Conservation (phyloP, 2,113 vertebrate genomes). For the Lophochroa leadbeateri region DNA sequence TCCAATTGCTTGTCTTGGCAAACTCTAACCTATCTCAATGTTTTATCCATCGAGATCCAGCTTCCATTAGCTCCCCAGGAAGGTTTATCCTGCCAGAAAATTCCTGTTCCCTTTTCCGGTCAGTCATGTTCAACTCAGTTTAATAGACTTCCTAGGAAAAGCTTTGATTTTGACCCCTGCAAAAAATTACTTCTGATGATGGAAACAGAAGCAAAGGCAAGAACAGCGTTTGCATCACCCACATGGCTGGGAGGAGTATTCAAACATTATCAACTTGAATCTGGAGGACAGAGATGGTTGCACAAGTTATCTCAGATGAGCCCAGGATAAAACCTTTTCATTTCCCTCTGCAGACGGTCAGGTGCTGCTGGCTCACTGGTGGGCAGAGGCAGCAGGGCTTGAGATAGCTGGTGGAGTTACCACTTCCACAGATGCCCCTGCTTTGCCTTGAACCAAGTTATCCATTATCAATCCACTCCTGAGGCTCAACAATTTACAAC, state of each 20-base stretch:
- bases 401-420: not conserved
- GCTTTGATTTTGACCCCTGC: slow-evolving; percentile 16
- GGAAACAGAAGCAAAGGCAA: slow-evolving; percentile 4
- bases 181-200: not conserved
- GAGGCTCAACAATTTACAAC: not conserved
- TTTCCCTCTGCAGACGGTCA: not conserved
- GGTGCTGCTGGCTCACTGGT: not conserved
- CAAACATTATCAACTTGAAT: not conserved
- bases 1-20: not conserved
- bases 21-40: not conserved
- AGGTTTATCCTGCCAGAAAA: not conserved
- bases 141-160: not conserved
- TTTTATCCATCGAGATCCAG: not conserved
- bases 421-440: not conserved
- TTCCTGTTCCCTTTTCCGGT: not conserved
- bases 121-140: not conserved
- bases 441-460: not conserved
- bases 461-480: not conserved
- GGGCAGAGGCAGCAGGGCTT: not conserved
- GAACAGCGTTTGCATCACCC: not conserved
- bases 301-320: not conserved
- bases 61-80: not conserved
- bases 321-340: not conserved
- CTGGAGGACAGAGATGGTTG: not conserved
- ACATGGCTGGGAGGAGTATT: not conserved